Percentiles rank a stretch among this genome's conserved stretches.
phyloP scores from a whole-genome alignment of 2,797 vertebrate genomes.

The Mionectes olivaceus region DNA sequence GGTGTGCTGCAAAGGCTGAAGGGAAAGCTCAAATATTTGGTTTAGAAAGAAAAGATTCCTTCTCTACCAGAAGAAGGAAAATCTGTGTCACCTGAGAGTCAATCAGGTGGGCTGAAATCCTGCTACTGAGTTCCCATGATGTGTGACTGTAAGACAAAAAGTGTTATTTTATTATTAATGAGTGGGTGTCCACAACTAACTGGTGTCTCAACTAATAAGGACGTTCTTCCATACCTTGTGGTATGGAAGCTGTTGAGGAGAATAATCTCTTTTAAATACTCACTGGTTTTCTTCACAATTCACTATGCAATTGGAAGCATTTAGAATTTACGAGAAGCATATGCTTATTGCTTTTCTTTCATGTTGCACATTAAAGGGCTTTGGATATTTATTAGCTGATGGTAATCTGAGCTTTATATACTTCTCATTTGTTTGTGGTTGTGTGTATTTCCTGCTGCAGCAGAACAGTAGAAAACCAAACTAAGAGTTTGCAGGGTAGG shows the following conservation, averaged over 20 bases:
- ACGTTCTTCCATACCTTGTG: neutral
- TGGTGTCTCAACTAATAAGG: neutral
- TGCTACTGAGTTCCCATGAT: neutral
- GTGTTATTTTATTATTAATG: neutral
- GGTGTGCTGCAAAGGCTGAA: neutral
- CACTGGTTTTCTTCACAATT: neutral
- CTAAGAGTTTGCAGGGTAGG: neutral
- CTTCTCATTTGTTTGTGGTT: conserved; percentile 5
- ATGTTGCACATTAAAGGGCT: conserved; percentile 22
- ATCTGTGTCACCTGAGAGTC: neutral
- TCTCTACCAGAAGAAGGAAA: neutral
- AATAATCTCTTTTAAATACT: neutral
- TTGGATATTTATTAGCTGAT: conserved; percentile 21
- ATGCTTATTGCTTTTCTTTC: neutral
- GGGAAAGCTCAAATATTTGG: neutral
- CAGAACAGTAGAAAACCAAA: neutral
- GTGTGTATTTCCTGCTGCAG: neutral
- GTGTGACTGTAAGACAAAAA: neutral
- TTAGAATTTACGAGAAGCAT: neutral
- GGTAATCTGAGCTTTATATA: neutral
- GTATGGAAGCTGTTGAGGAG: neutral
- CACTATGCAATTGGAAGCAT: neutral
- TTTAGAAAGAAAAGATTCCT: neutral
- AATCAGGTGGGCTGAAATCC: neutral
- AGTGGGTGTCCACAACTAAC: neutral